Evolutionary conservation across 2,888 invertebrate genomes (phyloP), one percentile per base, ranked within the genome.

Genomic region (Sarcophaga caerulescens): DNA sequence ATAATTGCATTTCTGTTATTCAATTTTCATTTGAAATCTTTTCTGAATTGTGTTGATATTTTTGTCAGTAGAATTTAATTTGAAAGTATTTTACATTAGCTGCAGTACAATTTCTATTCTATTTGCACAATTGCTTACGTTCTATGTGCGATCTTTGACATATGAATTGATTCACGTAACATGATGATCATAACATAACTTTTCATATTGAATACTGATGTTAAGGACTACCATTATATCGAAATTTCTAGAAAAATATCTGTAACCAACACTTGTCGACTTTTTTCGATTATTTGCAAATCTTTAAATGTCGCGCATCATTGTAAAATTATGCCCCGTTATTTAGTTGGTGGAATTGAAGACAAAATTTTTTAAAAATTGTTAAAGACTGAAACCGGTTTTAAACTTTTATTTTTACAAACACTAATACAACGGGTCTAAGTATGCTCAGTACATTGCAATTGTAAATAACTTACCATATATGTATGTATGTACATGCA

Each of bases 301-400:
- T 84, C 70, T 84, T 63, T 81, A 84, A 84, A 86, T 86, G 86
- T 86, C 86, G 84, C 78, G 75, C 84, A 86, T 86, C 84, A 84
- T 65, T 71, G 74, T 75, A 78, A 81, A 35, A 81, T 81, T 78
- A 86, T 84, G 65, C 81, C 35, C 35, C 86, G 84, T 81, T 84
- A 84, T 81, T 81, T 59, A 81, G 81, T 78, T 70, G 66, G 10
- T 66, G 12, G 14, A 74, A n/a, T 57, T 44, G 35, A 75, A 83
- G 52, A 60, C 35, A 70, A 75, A 69, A 21, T 35, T 35, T 35
- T 35, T 52, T n/a, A 65, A 71, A 57, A 71, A 57, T 35, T 60
- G 68, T 19, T 59, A 44, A 63, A 75, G 47, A 17, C 3, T 10
- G 52, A 59, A 86, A 85, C 85, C 52, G 59, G 83, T 77, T 86